Evolutionary conservation across 2,888 invertebrate genomes (phyloP), one percentile per base, ranked within the genome.

Genomic region (Bugulina stolonifera): DNA sequence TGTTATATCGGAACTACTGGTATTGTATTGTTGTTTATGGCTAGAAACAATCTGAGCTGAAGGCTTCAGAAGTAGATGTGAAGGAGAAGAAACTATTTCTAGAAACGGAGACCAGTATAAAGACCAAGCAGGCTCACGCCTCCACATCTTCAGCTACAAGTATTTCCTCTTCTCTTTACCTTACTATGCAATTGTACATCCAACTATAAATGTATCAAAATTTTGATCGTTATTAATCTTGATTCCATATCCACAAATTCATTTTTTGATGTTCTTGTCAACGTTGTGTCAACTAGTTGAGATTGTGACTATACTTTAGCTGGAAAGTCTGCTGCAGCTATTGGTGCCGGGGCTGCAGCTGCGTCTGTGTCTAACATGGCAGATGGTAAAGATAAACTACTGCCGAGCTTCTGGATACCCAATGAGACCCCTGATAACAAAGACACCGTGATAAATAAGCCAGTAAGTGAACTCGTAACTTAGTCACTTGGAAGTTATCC

Each of bases 371-470:
- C 92, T 0, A 94, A 94, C 81, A 90, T 93, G 88, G 87, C 88
- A 0, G 89, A 90, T 78, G 91, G 90, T 0, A 89, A 90, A 79
- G 90, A 92, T 73, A 93, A 92, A 81, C 86, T 90, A 75, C 85
- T 97, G 64, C 96, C 97, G 0, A 94, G 94, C 85, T 98, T 96
- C 84, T 98, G 98, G 98, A 88, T 98, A 73, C 98, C 99, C 0
- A 91, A 93, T 0, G 90, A 95, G 82, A 91, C 95, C 14, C 96
- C 96, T 0, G 90, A 91, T 81, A 92, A 94, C 0, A 91, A 91
- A 76, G 86, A 88, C 74, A 86, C 89, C 0, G 90, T 89, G 79
- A 79, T 92, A 0, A 85, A 89, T 73, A 93, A 93, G 83, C 93
- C 93, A n/a, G 90, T 89, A 83, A 84, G 86, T 82, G 22, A 64